Percentiles rank a stretch among this genome's conserved stretches.
Evolutionary conservation across 1,140 invertebrate genomes (phyloP).

Genomic region (Adoxophyes honmai): DNA sequence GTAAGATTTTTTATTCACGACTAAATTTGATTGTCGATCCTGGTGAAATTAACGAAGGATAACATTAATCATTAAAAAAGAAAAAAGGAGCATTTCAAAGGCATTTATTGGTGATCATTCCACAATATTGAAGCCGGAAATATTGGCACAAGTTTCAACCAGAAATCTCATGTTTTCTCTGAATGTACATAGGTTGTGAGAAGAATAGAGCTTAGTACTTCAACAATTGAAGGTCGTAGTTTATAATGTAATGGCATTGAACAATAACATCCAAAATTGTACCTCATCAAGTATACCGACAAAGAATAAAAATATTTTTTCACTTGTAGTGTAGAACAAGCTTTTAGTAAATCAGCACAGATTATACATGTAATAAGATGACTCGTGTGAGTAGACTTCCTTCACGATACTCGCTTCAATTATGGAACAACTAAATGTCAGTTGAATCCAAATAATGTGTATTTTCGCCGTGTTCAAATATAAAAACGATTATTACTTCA

Average conservation of each 20-base stretch:
- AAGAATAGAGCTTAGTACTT: constrained; percentile 40
- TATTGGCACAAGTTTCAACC: constrained; percentile 38
- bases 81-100: constrained; percentile 23
- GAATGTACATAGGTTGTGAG: constrained; percentile 44
- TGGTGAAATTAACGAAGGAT: background rate
- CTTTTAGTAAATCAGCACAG: background rate
- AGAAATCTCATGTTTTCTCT: constrained; percentile 57
- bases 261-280: constrained; percentile 33
- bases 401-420: no score
- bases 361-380: no score
- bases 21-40: background rate
- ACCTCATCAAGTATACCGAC: constrained; percentile 46
- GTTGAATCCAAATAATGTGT: no score
- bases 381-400: no score
- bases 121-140: constrained; percentile 42
- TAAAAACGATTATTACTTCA: no score
- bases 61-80: constrained; percentile 17
- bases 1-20: background rate
- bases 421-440: no score
- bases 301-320: constrained; percentile 48
- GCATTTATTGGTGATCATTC: constrained; percentile 44
- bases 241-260: constrained; percentile 16
- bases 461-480: no score
- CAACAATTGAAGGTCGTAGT: constrained; percentile 12
- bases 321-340: constrained; percentile 26